These are phyloP conservation scores for Mus minutoides DNA, from an alignment of 2,797 vertebrate species.

Conservation along the genomic window DNA sequence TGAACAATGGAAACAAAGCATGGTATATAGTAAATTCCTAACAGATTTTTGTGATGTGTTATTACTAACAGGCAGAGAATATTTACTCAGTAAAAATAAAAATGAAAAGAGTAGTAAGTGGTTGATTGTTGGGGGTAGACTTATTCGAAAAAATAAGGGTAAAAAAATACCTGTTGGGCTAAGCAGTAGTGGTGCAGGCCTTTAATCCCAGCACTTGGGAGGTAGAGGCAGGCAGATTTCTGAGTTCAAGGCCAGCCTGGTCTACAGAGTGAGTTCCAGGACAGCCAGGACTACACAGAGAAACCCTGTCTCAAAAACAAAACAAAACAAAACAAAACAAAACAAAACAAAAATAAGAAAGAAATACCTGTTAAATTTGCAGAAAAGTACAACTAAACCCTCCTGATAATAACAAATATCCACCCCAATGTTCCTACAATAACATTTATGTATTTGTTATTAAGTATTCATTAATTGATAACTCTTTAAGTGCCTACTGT, in stretches of 20 bases:
- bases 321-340: no score
- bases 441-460: neutral
- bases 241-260: no score
- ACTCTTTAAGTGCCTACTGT: neutral
- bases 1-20: neutral
- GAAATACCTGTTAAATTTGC: conserved; percentile 17
- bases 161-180: neutral
- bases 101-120: neutral
- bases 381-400: neutral
- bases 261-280: no score
- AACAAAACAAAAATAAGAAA: neutral
- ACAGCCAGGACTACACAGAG: no score
- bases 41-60: neutral
- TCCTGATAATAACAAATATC: conserved; percentile 5
- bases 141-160: neutral
- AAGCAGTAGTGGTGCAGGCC: no score
- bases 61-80: conserved; percentile 4
- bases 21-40: neutral
- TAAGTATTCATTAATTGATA: conserved; percentile 48
- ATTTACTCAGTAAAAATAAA: neutral
- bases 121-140: neutral
- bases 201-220: no score
- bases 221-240: no score
- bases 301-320: no score
- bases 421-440: neutral